Conservation (phyloP, 2,113 vertebrate species). For the Gobiocypris rarus region DNA sequence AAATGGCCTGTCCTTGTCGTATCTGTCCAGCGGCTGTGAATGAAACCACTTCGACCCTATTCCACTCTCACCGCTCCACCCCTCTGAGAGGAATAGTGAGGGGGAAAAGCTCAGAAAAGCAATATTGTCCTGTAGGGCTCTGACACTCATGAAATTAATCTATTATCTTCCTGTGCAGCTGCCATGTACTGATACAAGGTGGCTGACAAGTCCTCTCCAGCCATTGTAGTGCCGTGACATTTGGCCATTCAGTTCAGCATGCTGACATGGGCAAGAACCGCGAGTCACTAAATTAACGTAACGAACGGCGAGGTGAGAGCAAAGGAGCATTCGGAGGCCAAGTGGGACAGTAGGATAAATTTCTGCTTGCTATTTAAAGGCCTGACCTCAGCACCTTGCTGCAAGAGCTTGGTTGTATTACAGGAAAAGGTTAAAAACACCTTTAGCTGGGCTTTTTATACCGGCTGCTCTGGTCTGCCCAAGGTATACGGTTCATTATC, state of each 20-base stretch:
- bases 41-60: constrained; percentile 28
- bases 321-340: constrained; percentile 59
- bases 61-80: constrained; percentile 35
- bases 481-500: background rate
- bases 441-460: constrained; percentile 62
- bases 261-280: constrained; percentile 82
- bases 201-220: constrained; percentile 75
- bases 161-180: constrained; percentile 81
- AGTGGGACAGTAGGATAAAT: constrained; percentile 76
- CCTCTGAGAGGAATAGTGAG: constrained; percentile 34
- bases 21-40: constrained; percentile 18
- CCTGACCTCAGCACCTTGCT: constrained; percentile 84
- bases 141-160: constrained; percentile 81
- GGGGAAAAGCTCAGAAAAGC: constrained; percentile 62
- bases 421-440: constrained; percentile 74
- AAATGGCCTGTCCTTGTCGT: constrained; percentile 51
- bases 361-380: constrained; percentile 82
- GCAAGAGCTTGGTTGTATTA: constrained; percentile 75
- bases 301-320: constrained; percentile 68
- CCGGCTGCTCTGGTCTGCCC: background rate
- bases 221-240: constrained; percentile 76
- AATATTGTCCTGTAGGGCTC: constrained; percentile 77
- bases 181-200: constrained; percentile 74
- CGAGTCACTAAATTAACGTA: constrained; percentile 80
- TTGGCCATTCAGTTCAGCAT: constrained; percentile 77